Evolutionary conservation across 1,140 invertebrate genomes (phyloP).

Genomic region (Helicorthomorpha holstii): DNA sequence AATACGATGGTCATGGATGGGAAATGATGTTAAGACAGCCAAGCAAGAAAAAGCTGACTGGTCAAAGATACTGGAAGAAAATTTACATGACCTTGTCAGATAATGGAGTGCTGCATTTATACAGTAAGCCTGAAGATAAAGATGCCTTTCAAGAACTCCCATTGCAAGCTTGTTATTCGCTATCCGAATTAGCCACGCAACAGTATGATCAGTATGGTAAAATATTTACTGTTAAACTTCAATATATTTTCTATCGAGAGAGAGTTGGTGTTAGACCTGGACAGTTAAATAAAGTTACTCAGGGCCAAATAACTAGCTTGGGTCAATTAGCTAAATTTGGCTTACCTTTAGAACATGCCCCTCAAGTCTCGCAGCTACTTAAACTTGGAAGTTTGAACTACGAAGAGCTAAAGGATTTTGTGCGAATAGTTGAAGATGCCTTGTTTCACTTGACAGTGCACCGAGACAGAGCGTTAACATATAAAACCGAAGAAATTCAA

Average conservation of each 20-base stretch:
- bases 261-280: conserved; percentile 88
- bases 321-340: conserved; percentile 91
- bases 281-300: conserved; percentile 76
- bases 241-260: conserved; percentile 98
- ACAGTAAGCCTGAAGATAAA: conserved; percentile 65
- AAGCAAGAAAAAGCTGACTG: conserved; percentile 96
- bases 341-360: conserved; percentile 90
- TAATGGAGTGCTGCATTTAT: conserved; percentile 66
- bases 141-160: conserved; percentile 87
- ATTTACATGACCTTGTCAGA: conserved; percentile 73
- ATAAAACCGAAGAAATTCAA: conserved; percentile 97
- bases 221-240: conserved; percentile 95
- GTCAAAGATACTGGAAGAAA: conserved; percentile 94
- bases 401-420: conserved; percentile 83
- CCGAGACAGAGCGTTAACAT: conserved; percentile 73
- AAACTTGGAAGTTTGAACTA: conserved; percentile 82
- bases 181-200: conserved; percentile 53
- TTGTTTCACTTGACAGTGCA: conserved; percentile 66
- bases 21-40: conserved; percentile 91
- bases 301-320: conserved; percentile 61
- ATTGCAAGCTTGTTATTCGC: conserved; percentile 33
- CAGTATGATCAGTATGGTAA: conserved; percentile 97
- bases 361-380: conserved; percentile 83
- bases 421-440: conserved; percentile 70
- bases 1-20: conserved; percentile 73